A percentile compares a stretch with the other conserved stretches of the same genome.
Evolutionary conservation across 2,888 invertebrate species (phyloP).

Genomic region (Silvanus unidentatus): DNA sequence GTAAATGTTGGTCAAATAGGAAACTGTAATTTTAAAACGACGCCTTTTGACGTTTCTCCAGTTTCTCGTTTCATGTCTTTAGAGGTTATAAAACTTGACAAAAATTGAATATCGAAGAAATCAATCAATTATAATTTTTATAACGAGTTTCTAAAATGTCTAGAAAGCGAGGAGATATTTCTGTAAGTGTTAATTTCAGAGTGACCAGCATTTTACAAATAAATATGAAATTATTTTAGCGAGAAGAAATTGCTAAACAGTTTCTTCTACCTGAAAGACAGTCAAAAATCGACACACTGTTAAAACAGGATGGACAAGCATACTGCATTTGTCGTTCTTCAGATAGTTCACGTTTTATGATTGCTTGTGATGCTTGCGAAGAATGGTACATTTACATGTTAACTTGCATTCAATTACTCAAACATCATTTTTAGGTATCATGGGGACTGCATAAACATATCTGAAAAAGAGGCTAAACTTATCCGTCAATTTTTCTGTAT

Average conservation of each 20-base stretch:
- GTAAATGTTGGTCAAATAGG: too few relatives aligned
- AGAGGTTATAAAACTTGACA: too few relatives aligned
- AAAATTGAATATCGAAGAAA: too few relatives aligned
- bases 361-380: slow-evolving; percentile 95
- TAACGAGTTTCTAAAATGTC: slow-evolving; percentile 22
- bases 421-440: slow-evolving; percentile 58
- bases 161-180: slow-evolving; percentile 25
- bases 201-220: neutral
- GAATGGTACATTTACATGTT: slow-evolving; percentile 67
- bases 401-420: neutral
- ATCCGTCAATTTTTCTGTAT: slow-evolving; percentile 93
- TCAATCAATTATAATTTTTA: too few relatives aligned
- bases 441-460: slow-evolving; percentile 94
- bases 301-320: slow-evolving; percentile 85
- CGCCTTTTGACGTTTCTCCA: too few relatives aligned
- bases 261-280: slow-evolving; percentile 85
- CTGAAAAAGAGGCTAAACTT: slow-evolving; percentile 85
- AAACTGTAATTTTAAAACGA: too few relatives aligned
- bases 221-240: slow-evolving; percentile 47
- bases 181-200: slow-evolving; percentile 16
- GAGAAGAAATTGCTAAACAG: slow-evolving; percentile 84
- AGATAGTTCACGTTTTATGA: slow-evolving; percentile 94
- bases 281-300: slow-evolving; percentile 79
- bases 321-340: slow-evolving; percentile 94
- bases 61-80: too few relatives aligned